These are phyloP conservation scores for Eupristina koningsbergeri DNA, from an alignment of 1,140 invertebrate genomes.

Conservation along the genomic window DNA sequence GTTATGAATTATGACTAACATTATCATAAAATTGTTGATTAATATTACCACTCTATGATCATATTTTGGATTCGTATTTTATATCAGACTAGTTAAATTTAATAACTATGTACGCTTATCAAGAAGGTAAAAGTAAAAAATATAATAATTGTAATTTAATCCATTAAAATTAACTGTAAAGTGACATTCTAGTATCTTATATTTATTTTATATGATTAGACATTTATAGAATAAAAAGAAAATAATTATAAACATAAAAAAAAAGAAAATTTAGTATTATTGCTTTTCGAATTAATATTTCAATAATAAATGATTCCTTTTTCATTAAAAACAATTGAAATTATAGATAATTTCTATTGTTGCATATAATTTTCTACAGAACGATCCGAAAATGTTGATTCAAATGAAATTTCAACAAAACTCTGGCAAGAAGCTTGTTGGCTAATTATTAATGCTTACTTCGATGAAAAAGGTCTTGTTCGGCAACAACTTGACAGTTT, in stretches of 20 bases:
- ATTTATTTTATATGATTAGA: too few species aligned
- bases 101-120: too few species aligned
- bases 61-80: not conserved
- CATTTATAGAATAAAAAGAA: too few species aligned
- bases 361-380: conserved; percentile 22
- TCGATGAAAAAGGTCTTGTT: conserved; percentile 98
- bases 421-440: conserved; percentile 64
- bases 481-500: conserved; percentile 98
- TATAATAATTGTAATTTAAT: too few species aligned
- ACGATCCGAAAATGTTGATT: conserved; percentile 42
- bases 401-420: conserved; percentile 57
- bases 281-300: not conserved
- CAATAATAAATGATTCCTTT: not conserved
- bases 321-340: not conserved
- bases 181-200: too few species aligned
- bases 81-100: not conserved
- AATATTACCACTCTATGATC: not conserved
- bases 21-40: not conserved
- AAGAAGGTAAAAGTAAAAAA: too few species aligned
- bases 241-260: too few species aligned
- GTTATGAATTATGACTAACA: not conserved
- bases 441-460: conserved; percentile 72
- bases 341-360: not conserved
- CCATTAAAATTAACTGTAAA: too few species aligned
- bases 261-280: too few species aligned